Evolutionary conservation across 1,140 invertebrate species (phyloP), one percentile per base, ranked within the genome.

Genomic region (Anoplolepis gracilipes): DNA sequence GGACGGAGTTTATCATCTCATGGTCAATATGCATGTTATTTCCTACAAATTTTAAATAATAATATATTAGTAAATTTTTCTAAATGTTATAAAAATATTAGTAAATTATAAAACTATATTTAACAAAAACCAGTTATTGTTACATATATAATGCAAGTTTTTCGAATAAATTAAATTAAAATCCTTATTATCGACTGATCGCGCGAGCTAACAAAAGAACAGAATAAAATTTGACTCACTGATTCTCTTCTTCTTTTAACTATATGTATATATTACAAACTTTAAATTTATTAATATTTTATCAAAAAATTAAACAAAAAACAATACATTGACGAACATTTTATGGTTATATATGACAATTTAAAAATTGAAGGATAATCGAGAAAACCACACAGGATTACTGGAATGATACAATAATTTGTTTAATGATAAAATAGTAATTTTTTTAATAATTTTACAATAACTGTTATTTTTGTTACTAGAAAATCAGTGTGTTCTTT

Each of bases 341-440:
- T 49, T 25, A 25, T 19, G 13, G 46, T 69, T 13, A 65, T 39
- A 11, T 46, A 13, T 46, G 42, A 8, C 46, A 49, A 49, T 3
- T 49, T 49, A 16, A 49, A 67, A 57, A 13, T 55, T 73, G 30
- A 75, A 36, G 69, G n/a, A 25, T 22, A 49, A 57, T 75, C n/a
- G 30, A 75, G 11, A 75, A 49, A 49, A 13, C 3, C 1, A 39
- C 22, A 39, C 1, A 39, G 22, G 36, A 75, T 59, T 39, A 10
- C 16, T 42, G 1, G 36, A 61, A 28, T 22, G 11, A 62, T 7
- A 36, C 13, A 42, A 61, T 49, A 49, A 49, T 46, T 19, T 25
- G 19, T 75, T 75, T 59, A 36, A 57, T 75, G 33, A 42, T 59
- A 75, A 39, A 75, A 76, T 76, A 76, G 53, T 59, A 62, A 42